These are phyloP conservation scores for Pipa parva DNA, from an alignment of 2,113 vertebrate species.

Conservation along the genomic window DNA sequence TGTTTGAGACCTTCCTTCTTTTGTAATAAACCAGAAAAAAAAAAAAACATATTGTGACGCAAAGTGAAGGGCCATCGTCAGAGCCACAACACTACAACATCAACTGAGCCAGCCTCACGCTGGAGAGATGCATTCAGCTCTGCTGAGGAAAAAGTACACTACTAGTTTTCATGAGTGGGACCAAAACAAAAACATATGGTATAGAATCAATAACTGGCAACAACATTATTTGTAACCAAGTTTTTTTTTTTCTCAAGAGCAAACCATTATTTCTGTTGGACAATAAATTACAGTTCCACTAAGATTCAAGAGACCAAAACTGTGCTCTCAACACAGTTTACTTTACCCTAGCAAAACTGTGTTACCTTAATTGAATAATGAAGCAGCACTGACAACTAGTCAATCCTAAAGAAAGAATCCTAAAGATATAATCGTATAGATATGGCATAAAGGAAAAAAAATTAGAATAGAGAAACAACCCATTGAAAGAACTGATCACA, in stretches of 20 bases:
- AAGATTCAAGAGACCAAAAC: neutral
- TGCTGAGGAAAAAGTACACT: neutral
- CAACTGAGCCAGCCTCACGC: neutral
- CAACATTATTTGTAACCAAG: neutral
- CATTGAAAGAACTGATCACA: neutral
- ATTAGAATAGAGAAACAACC: neutral
- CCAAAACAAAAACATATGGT: neutral
- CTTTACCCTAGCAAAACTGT: neutral
- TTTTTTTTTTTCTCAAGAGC: neutral
- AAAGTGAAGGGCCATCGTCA: constrained; percentile 8
- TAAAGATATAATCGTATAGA: too few relatives aligned
- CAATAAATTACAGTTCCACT: neutral
- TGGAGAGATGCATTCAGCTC: neutral
- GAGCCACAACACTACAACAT: constrained; percentile 11
- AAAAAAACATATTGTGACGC: neutral
- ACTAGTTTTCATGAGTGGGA: constrained; percentile 1
- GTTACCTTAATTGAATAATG: neutral
- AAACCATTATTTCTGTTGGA: constrained; percentile 3
- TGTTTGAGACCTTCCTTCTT: constrained; percentile 11
- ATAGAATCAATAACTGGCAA: neutral
- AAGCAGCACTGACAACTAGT: neutral
- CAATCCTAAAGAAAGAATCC: neutral
- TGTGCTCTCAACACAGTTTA: neutral
- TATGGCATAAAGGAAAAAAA: neutral
- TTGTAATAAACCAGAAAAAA: constrained; percentile 9